Conservation (phyloP, 2,888 invertebrate species). For the Rhodophaea formosa region DNA sequence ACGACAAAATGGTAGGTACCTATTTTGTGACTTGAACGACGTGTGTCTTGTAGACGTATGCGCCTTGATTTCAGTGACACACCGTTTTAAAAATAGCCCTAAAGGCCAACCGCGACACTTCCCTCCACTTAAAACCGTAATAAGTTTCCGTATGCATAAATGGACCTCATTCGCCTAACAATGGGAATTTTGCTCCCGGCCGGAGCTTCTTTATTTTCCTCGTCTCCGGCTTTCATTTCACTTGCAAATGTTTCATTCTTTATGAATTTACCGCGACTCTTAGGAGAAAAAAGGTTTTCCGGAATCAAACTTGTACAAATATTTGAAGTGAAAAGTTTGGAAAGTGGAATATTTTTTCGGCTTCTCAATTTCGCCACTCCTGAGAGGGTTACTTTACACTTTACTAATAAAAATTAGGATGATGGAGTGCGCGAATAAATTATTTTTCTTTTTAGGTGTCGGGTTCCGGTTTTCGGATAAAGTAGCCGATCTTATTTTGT, state of each 20-base stretch:
- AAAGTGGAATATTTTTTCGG: slow-evolving; percentile 15
- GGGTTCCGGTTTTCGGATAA: not conserved
- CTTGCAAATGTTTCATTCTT: slow-evolving; percentile 74
- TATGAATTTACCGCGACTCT: slow-evolving; percentile 64
- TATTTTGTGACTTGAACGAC: too few relatives aligned
- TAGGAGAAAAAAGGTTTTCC: slow-evolving; percentile 49
- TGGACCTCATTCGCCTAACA: slow-evolving; percentile 68
- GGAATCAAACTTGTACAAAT: slow-evolving; percentile 62
- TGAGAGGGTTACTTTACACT: slow-evolving; percentile 17
- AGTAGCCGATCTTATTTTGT: not conserved
- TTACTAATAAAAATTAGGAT: slow-evolving; percentile 16
- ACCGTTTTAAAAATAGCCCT: too few relatives aligned
- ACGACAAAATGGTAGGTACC: too few relatives aligned
- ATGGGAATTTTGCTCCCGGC: slow-evolving; percentile 62
- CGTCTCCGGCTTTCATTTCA: slow-evolving; percentile 66
- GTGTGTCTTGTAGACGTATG: too few relatives aligned
- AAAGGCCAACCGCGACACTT: slow-evolving; percentile 38
- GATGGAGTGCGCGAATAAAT: not conserved
- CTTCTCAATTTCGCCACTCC: slow-evolving; percentile 16
- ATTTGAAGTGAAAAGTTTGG: slow-evolving; percentile 55
- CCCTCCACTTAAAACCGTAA: slow-evolving; percentile 50
- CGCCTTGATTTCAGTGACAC: too few relatives aligned
- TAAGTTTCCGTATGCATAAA: slow-evolving; percentile 75
- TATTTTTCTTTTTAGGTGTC: not conserved
- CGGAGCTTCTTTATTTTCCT: slow-evolving; percentile 61